Conservation (phyloP, 2,797 vertebrate species). For the Chiloscyllium punctatum region DNA sequence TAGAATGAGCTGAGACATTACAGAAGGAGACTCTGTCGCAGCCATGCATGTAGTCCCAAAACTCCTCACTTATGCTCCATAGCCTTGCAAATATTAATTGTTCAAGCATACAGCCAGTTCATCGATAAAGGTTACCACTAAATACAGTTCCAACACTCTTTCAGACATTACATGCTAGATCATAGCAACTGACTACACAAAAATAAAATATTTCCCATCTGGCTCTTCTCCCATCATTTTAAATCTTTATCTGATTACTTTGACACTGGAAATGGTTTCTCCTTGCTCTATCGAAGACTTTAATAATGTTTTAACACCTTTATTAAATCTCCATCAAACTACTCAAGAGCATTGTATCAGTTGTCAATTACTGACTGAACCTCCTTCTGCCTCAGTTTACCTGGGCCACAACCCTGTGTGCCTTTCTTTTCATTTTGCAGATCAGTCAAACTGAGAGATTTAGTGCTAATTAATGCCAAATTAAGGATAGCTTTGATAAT, state of each 20-base stretch:
- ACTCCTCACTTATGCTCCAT: not conserved
- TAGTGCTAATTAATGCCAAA: not conserved
- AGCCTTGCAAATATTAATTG: not conserved
- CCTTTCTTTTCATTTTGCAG: not conserved
- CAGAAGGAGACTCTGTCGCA: not conserved
- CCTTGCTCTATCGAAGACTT: not conserved
- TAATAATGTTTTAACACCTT: not conserved
- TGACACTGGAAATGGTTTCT: not conserved
- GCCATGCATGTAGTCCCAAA: not conserved
- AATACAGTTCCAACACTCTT: not conserved
- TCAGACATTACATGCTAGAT: not conserved
- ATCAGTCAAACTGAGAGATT: not conserved
- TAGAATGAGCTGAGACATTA: not conserved
- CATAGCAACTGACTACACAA: not conserved
- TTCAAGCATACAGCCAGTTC: not conserved
- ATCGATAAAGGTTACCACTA: not conserved
- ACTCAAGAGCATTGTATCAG: not conserved
- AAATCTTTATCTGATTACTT: not conserved
- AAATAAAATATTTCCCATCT: not conserved
- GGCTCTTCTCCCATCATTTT: not conserved
- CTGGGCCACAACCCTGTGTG: not conserved
- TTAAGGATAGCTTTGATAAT: not conserved
- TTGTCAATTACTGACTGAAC: not conserved
- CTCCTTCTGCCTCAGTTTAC: not conserved
- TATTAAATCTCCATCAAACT: not conserved